phyloP scores from a whole-genome alignment of 2,888 invertebrate species.

The Napeogenes sylphis region DNA sequence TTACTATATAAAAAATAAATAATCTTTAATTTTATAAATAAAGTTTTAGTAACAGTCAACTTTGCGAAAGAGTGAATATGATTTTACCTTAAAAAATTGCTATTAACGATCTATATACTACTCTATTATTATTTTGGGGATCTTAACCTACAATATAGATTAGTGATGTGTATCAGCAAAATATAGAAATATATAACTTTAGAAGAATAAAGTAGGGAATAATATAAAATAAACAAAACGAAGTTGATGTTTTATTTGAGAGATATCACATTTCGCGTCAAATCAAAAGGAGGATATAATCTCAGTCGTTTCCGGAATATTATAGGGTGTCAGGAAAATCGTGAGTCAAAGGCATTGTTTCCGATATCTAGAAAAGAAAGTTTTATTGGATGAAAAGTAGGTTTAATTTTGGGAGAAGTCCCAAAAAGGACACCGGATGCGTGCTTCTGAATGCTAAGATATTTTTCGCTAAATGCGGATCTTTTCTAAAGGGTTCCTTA shows the following conservation, averaged over 20 bases:
- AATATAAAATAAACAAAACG: conserved; percentile 12
- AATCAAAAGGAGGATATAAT: conserved; percentile 71
- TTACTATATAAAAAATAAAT: neutral
- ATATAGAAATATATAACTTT: too few relatives aligned
- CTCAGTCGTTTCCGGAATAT: conserved; percentile 51
- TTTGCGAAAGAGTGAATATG: too few relatives aligned
- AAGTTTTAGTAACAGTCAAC: too few relatives aligned
- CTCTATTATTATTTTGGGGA: too few relatives aligned
- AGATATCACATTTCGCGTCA: conserved; percentile 66
- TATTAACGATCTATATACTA: too few relatives aligned
- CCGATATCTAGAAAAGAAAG: conserved; percentile 68
- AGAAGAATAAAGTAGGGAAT: neutral
- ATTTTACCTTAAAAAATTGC: too few relatives aligned
- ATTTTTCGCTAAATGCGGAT: conserved; percentile 68
- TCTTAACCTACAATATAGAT: too few relatives aligned
- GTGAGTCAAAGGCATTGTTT: conserved; percentile 74
- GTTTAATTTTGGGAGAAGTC: conserved; percentile 69
- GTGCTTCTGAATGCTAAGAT: conserved; percentile 72
- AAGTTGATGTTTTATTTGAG: conserved; percentile 48
- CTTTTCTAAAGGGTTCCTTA: conserved; percentile 72
- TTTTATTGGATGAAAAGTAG: conserved; percentile 76
- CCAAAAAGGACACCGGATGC: conserved; percentile 66
- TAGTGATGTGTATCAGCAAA: too few relatives aligned
- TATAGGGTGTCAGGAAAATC: conserved; percentile 58
- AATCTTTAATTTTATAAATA: neutral